Percentiles rank a stretch among this genome's conserved stretches.
Evolutionary conservation across 2,113 vertebrate genomes (phyloP).

Genomic region (Halichoerus grypus): DNA sequence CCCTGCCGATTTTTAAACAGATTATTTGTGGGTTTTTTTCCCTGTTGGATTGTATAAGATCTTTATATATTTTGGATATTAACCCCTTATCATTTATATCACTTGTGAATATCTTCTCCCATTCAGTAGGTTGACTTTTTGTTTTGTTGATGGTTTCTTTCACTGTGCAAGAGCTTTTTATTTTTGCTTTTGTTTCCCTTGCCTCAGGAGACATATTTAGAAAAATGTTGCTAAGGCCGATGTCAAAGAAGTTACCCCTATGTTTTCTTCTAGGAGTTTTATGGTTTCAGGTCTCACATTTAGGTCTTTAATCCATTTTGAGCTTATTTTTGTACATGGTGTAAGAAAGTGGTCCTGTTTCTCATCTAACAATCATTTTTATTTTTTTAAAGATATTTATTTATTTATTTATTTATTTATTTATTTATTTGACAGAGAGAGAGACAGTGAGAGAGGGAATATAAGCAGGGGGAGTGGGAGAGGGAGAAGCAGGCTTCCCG

Average conservation of each 20-base stretch:
- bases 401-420: too few relatives aligned
- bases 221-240: background rate
- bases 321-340: background rate
- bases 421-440: too few relatives aligned
- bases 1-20: background rate
- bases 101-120: background rate
- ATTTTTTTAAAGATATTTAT: background rate
- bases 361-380: conserved; percentile 26
- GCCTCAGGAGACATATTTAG: background rate
- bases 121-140: background rate
- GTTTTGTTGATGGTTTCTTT: background rate
- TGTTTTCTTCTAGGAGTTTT: background rate
- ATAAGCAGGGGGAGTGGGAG: too few relatives aligned
- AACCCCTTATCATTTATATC: background rate
- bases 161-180: background rate
- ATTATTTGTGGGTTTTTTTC: background rate
- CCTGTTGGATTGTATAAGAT: background rate
- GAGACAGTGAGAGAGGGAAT: too few relatives aligned
- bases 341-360: background rate
- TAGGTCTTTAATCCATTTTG: background rate
- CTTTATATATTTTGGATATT: background rate
- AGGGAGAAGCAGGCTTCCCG: too few relatives aligned
- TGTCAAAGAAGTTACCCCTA: background rate
- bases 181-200: background rate
- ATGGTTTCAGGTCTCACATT: background rate